Percentiles rank a stretch among this genome's conserved stretches.
Evolutionary conservation across 2,113 vertebrate genomes (phyloP).

Genomic region (Cichladusa arquata): DNA sequence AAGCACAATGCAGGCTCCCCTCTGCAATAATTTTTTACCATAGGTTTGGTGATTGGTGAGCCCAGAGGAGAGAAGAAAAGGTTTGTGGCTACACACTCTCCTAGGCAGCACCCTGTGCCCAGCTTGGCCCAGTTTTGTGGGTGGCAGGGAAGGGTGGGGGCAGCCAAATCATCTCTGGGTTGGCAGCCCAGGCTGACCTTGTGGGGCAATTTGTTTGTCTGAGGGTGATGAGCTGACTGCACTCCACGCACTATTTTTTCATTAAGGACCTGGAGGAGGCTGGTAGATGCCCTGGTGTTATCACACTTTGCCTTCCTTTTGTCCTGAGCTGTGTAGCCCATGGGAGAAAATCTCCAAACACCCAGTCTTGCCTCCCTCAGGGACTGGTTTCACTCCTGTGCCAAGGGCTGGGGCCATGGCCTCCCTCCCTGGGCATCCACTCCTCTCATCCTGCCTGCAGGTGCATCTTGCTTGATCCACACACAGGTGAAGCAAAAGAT

Average conservation of each 20-base stretch:
- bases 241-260: fast-evolving
- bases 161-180: background rate
- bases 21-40: background rate
- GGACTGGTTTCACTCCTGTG: background rate
- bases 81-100: fast-evolving
- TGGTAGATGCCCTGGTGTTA: background rate
- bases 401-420: background rate
- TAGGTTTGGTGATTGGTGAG: background rate
- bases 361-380: background rate
- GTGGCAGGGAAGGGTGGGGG: background rate
- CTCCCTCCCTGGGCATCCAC: background rate
- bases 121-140: background rate
- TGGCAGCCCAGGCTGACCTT: background rate
- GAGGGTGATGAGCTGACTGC: background rate
- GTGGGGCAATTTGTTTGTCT: background rate
- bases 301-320: background rate
- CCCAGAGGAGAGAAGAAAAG: background rate
- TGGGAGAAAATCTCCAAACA: background rate
- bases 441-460: background rate
- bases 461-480: background rate
- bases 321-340: background rate
- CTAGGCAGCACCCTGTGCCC: background rate
- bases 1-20: background rate
- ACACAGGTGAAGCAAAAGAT: background rate
- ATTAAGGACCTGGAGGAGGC: background rate